Base-by-base conservation (phyloP, 2,113 vertebrate species). In the Muscicapa adusta region DNA sequence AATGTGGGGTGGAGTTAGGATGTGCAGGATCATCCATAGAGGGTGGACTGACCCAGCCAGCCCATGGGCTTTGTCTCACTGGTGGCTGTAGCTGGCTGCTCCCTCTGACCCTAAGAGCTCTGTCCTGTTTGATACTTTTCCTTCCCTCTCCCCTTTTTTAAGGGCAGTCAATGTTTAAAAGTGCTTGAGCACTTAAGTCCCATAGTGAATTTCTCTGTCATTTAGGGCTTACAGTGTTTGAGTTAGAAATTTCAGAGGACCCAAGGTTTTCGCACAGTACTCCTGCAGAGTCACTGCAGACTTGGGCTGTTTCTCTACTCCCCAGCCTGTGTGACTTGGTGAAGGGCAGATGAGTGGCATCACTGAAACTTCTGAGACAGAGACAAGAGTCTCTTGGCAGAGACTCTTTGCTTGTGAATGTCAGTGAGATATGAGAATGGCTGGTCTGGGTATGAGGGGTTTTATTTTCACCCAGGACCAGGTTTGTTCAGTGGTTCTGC, bases 21-120 rank as follows among this genome's bases (percentile, higher is more conserved):
- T 56, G 42, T 33, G 25, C 68, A 15, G 42, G 33, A 20, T 31
- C 20, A 6, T 38, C 36, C 6, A 0, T 11, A 18, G 10, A 61
- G 45, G 15, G 5, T 78, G 40, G 29, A 28, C 60, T 89, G 29
- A 66, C 17, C 19, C 26, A 43, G 18, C 15, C 57, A 79, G 24
- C 53, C 57, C 24, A 7, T 29, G 20, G 36, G 14, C 54, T 76
- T 40, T 3, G 2, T 51, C 38, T 89, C 0, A 0, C 38, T 10
- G 4, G 1, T 36, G 38, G 36, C 67, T 75, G 36, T 54, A 11
- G 42, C 34, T 87, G 48, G 14, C 3, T 87, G 68, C 6, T 62
- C 14, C 38, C 33, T 57, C 16, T 54, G 24, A 75, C 42, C 29
- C 51, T 17, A 65, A 13, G 9, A 74, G 23, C 50, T 70, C 60